Base-by-base conservation (phyloP, 2,888 invertebrate species). In the Apomyelois bistriatella region DNA sequence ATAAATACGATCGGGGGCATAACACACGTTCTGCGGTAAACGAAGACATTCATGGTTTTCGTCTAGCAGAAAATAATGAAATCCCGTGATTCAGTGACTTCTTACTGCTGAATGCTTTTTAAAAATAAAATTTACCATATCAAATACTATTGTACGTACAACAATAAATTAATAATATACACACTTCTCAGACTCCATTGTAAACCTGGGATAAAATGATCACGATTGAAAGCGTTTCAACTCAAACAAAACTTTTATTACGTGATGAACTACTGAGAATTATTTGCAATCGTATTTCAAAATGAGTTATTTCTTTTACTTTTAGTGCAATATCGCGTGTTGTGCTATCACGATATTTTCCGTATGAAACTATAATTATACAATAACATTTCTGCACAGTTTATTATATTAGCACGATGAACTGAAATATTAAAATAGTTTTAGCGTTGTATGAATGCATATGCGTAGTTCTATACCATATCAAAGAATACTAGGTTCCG, bases 201-300 rank as follows among this genome's bases (percentile, higher is more conserved):
- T 38, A 1, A 38, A 38, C 13, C 37, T 22, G 22, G 22, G 2
- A 22, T 22, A 22, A 15, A 38, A 38, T 36, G 37, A 15, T 38
- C 13, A 7, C 13, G 3, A 40, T 40, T 43, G 43, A 43, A 28
- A 28, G 12, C 28, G 28, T 22, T 28, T 16, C n/a, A 28, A 43
- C 5, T 43, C 28, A 12, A 28, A 43, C 12, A 12, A 6, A 43
- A 43, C 42, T 43, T 43, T 43, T 43, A 43, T 43, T 43, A 43
- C 28, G 28, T 28, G 42, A 28, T 28, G n/a, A 12, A 43, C 3
- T 43, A 43, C 42, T 43, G 28, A 43, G 13, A 41, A 41, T 41
- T 28, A 28, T 43, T 28, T 12, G 28, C 42, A 41, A n/a, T 28
- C 10, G 16, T 40, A 16, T 40, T 43, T 43, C 42, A 22, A 42